These are phyloP conservation scores for Sminthurinus signatus DNA, from an alignment of 1,140 invertebrate species.

Conservation along the genomic window DNA sequence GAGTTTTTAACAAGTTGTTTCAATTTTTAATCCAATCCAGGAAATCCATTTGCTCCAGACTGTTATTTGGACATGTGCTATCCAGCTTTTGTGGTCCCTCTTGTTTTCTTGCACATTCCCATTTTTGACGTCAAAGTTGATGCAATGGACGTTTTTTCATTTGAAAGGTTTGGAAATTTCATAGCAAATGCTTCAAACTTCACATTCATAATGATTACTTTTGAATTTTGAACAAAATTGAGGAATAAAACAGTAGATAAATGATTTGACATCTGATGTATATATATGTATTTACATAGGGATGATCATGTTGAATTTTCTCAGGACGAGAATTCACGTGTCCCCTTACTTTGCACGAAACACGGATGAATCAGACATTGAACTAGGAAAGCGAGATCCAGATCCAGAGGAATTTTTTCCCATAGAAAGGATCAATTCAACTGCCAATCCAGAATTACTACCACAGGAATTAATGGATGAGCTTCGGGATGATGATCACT, in stretches of 20 bases:
- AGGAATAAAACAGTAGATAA: too few relatives aligned
- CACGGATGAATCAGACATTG: background rate
- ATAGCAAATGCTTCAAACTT: too few relatives aligned
- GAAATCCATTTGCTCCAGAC: background rate
- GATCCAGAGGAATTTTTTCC: background rate
- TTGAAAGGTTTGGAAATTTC: too few relatives aligned
- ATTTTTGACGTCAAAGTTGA: conserved; percentile 1
- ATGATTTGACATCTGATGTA: too few relatives aligned
- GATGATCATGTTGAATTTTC: too few relatives aligned
- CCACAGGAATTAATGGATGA: background rate
- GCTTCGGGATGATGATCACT: background rate
- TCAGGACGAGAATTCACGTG: conserved; percentile 3
- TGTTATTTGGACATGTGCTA: conserved; percentile 3
- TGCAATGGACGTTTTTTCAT: background rate
- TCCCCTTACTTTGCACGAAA: conserved; percentile 1
- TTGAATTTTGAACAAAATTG: too few relatives aligned
- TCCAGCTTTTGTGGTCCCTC: conserved; percentile 3
- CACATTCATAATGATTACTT: too few relatives aligned
- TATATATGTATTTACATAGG: too few relatives aligned
- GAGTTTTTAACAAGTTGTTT: background rate
- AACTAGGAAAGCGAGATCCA: background rate
- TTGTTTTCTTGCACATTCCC: background rate
- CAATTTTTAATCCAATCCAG: background rate
- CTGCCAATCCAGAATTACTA: background rate
- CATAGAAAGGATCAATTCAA: background rate